Percentiles rank a stretch among this genome's conserved stretches.
Conservation (phyloP, 2,113 vertebrate species). For the Leptobrachium leishanense region DNA sequence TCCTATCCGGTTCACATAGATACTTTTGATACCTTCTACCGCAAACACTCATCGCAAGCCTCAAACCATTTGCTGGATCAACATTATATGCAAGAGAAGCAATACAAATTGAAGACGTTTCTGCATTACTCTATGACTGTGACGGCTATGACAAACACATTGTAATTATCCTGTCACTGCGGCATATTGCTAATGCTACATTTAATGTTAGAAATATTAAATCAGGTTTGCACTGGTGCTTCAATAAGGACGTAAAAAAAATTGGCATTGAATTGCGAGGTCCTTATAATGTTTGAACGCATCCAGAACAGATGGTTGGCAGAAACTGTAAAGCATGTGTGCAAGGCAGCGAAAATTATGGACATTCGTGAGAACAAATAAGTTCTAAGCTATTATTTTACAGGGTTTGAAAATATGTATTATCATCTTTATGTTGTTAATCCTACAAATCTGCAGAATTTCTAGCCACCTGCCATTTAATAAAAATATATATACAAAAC, state of each 20-base stretch:
- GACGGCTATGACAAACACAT: neutral
- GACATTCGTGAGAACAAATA: neutral
- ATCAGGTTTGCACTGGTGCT: neutral
- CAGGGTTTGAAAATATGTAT: neutral
- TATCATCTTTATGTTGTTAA: neutral
- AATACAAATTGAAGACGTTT: neutral
- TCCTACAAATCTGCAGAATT: neutral
- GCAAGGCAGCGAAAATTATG: conserved; percentile 8
- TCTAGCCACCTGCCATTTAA: neutral
- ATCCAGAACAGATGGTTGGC: conserved; percentile 24
- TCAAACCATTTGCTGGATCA: neutral
- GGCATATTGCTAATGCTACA: neutral
- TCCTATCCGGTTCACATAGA: neutral
- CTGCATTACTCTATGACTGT: neutral
- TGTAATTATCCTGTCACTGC: neutral
- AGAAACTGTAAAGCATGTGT: conserved; percentile 18
- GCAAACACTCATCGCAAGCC: neutral
- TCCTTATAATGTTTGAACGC: neutral
- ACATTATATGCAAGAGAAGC: too few species aligned
- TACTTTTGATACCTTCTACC: neutral
- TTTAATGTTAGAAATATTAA: neutral
- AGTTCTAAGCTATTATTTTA: neutral
- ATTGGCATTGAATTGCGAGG: neutral
- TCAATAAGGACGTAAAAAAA: neutral
- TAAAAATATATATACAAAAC: too few species aligned